These are phyloP conservation scores for Limnothrissa miodon DNA, from an alignment of 2,113 vertebrate genomes.

Conservation along the genomic window DNA sequence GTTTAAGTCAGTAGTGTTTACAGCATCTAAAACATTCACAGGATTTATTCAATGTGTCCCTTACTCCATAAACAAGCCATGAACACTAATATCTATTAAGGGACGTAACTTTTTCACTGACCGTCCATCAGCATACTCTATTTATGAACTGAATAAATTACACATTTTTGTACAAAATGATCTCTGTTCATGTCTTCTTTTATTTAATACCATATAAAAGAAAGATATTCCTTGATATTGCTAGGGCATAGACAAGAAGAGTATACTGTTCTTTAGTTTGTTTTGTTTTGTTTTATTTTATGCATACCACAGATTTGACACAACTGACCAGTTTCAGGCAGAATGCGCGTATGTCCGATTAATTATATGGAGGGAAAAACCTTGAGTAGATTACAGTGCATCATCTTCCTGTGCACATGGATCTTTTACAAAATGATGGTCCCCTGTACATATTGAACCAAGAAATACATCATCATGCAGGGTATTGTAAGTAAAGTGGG, in stretches of 20 bases:
- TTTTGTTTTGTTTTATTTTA: constrained; percentile 27
- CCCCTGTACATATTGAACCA: constrained; percentile 20
- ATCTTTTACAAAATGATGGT: constrained; percentile 32
- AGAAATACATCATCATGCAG: constrained; percentile 65
- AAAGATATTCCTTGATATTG: constrained; percentile 37
- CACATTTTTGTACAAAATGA: constrained; percentile 33
- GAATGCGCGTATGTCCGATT: constrained; percentile 34
- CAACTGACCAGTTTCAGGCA: constrained; percentile 30
- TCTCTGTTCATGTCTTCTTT: constrained; percentile 30
- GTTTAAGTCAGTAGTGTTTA: not conserved
- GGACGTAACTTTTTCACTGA: not conserved
- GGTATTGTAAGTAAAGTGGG: constrained; percentile 48
- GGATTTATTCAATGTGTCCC: not conserved
- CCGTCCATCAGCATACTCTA: not conserved
- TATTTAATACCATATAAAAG: constrained; percentile 46
- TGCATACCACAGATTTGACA: constrained; percentile 36
- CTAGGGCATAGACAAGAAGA: constrained; percentile 38
- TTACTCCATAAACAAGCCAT: not conserved
- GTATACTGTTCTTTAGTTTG: constrained; percentile 28
- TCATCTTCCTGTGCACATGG: constrained; percentile 28
- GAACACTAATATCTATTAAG: not conserved
- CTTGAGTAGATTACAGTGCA: constrained; percentile 17
- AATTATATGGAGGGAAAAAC: constrained; percentile 12
- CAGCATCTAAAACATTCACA: not conserved
- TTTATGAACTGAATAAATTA: constrained; percentile 48